Evolutionary conservation across 2,797 vertebrate species (phyloP).

Genomic region (Mormyrus proboscirostris): DNA sequence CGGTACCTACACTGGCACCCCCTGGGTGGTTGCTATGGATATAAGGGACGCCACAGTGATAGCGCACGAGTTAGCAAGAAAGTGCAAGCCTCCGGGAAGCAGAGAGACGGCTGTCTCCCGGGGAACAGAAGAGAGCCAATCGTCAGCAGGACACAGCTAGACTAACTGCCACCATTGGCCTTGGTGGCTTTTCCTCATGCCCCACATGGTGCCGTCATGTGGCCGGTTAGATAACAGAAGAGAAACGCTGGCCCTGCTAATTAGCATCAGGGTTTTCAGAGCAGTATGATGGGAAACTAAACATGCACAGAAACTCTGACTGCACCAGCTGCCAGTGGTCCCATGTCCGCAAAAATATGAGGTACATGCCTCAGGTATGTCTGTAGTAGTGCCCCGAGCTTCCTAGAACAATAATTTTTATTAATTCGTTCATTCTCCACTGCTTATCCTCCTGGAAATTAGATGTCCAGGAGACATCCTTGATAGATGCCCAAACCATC

Average conservation of each 20-base stretch:
- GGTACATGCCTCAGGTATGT: background rate
- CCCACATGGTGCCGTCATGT: background rate
- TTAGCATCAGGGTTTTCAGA: background rate
- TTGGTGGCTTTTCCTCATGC: background rate
- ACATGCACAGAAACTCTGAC: background rate
- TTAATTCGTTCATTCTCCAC: background rate
- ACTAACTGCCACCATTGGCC: background rate
- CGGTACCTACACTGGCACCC: background rate
- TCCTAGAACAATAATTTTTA: background rate
- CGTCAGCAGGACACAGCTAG: background rate
- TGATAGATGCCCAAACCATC: background rate
- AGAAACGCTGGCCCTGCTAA: background rate
- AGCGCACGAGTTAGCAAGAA: background rate
- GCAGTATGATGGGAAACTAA: background rate
- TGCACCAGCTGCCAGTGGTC: background rate
- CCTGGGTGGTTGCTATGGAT: constrained; percentile 31
- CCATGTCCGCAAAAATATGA: background rate
- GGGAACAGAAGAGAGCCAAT: background rate
- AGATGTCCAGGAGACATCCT: background rate
- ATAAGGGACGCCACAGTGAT: background rate
- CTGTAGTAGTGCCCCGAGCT: background rate
- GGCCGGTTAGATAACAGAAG: background rate
- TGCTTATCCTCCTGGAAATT: background rate
- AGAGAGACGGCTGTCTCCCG: background rate
- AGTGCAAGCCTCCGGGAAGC: background rate